A percentile compares a stretch with the other conserved stretches of the same genome.
These are phyloP conservation scores for Venustaconcha ellipsiformis DNA, from an alignment of 1,140 invertebrate genomes.

Conservation along the genomic window DNA sequence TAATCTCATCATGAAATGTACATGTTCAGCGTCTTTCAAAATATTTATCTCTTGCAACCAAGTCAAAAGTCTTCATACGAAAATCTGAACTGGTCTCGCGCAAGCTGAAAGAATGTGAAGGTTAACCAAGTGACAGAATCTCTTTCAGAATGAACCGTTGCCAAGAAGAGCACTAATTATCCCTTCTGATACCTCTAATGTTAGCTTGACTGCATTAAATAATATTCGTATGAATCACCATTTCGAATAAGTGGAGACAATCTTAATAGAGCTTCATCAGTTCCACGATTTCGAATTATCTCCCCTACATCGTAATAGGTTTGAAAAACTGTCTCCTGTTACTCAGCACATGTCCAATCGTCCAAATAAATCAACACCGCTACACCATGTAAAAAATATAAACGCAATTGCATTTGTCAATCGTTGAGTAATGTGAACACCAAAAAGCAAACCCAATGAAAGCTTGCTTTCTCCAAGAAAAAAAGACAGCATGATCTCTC, in stretches of 20 bases:
- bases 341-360: conserved; percentile 1
- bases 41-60: neutral
- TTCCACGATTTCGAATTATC: neutral
- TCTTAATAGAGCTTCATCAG: neutral
- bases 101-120: conserved; percentile 2
- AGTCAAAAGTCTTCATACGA: conserved; percentile 2
- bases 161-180: conserved; percentile 2
- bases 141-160: neutral
- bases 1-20: neutral
- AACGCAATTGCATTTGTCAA: neutral
- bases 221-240: neutral
- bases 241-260: neutral
- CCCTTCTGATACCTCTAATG: conserved; percentile 9
- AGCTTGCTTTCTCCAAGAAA: no score
- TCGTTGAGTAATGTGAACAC: conserved; percentile 12
- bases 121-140: conserved; percentile 11
- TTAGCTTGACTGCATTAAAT: neutral
- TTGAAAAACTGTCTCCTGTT: neutral
- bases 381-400: neutral
- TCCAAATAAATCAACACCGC: conserved; percentile 2
- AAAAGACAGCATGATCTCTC: no score
- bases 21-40: neutral
- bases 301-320: neutral
- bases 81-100: neutral
- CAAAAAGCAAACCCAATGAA: neutral